Evolutionary conservation across 2,113 vertebrate genomes (phyloP).

Genomic region (Heptranchias perlo): DNA sequence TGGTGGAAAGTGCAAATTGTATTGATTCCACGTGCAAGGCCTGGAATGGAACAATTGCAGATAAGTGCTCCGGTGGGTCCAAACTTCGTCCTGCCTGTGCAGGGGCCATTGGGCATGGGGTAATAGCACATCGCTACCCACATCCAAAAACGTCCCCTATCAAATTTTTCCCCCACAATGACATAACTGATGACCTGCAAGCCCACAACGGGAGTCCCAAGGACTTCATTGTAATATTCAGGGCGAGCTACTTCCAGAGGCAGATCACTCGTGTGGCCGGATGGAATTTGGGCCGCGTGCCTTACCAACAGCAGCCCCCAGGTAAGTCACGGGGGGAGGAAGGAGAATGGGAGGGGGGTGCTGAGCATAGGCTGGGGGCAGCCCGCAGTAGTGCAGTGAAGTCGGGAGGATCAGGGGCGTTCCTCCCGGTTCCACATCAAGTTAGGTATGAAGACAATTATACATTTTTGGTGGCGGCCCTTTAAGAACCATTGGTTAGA

Average conservation of each 20-base stretch:
- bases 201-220: neutral
- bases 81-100: too few species aligned
- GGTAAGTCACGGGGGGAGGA: neutral
- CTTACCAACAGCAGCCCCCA: neutral
- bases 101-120: too few species aligned
- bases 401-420: neutral
- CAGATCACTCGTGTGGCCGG: neutral
- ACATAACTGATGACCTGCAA: neutral
- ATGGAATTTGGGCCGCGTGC: neutral
- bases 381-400: neutral
- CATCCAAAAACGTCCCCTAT: too few species aligned
- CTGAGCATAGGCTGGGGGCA: neutral
- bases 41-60: too few species aligned
- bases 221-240: neutral
- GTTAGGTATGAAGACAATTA: too few species aligned
- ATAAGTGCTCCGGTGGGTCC: too few species aligned
- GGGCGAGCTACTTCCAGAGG: neutral
- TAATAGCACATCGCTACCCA: too few species aligned
- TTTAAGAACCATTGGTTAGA: neutral
- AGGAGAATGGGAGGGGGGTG: neutral
- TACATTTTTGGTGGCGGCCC: neutral
- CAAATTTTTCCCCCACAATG: too few species aligned
- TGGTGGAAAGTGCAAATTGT: too few species aligned
- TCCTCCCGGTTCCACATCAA: neutral
- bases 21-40: too few species aligned